Base-by-base conservation (phyloP, 2,113 vertebrate genomes). In the Oncorhynchus tshawytscha region DNA sequence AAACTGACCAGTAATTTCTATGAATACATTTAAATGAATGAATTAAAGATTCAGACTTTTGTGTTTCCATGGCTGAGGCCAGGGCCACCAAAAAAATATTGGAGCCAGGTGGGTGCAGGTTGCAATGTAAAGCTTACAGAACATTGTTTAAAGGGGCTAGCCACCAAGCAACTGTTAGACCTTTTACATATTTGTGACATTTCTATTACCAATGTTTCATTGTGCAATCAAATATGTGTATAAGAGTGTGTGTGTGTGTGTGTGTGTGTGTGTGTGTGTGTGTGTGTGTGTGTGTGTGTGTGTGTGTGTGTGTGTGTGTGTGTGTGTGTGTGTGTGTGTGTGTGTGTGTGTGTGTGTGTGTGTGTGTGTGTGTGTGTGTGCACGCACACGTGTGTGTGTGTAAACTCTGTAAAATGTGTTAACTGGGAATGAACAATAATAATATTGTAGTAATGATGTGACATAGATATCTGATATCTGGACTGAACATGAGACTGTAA, bases 401-500 rank as follows among this genome's bases (percentile, higher is more conserved):
- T 24, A 81, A 45, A 74, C 76, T 29, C 77, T 77, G 71, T 90
- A 87, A 90, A 80, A 86, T 80, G 31, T 34, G n/a, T 77, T 90
- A 89, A 86, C 90, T 91, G 89, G 82, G 86, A 91, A 91, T 89
- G 90, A 92, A 90, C 89, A 92, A 90, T 88, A 87, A 83, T 85
- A 90, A 89, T 86, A 90, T 90, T 91, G 89, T 82, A 78, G 82
- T 91, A 89, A 90, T 90, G 84, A 88, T 76, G 82, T 92, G 91
- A 92, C 89, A 90, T 88, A 91, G 87, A 90, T 91, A 74, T 73
- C 84, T 87, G 86, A 89, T 89, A 82, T 81, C 75, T 74, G 57
- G 85, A 79, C 85, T 89, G 91, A 92, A 92, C 90, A 92, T 90
- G 88, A 90, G 91, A 92, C 89, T 90, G 86, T 73, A 88, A 83